Conservation (phyloP, 1,140 invertebrate species). For the Ectropis grisescens region DNA sequence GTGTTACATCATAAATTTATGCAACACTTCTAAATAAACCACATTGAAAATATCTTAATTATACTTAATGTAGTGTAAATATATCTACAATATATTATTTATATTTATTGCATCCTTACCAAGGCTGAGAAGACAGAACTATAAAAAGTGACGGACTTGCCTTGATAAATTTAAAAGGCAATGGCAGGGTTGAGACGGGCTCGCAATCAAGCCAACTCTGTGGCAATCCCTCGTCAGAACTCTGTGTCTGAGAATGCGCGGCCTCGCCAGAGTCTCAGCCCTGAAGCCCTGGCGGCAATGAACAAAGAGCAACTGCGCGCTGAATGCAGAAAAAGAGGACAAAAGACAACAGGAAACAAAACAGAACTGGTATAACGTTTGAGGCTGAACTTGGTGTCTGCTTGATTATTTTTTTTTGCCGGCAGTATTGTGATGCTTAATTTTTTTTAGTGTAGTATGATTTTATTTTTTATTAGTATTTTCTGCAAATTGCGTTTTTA, state of each 20-base stretch:
- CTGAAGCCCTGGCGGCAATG: conserved; percentile 67
- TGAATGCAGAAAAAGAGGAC: conserved; percentile 73
- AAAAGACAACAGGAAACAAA: conserved; percentile 74
- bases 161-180: too few relatives aligned
- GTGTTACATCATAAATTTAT: too few relatives aligned
- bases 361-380: conserved; percentile 72
- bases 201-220: conserved; percentile 48
- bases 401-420: conserved; percentile 32
- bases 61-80: too few relatives aligned
- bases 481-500: too few relatives aligned
- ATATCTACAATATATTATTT: too few relatives aligned
- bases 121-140: too few relatives aligned
- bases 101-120: too few relatives aligned
- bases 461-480: too few relatives aligned
- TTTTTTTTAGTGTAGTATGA: neutral
- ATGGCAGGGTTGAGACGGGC: conserved; percentile 52
- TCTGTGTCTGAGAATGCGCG: conserved; percentile 53
- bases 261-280: conserved; percentile 46
- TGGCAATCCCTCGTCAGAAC: conserved; percentile 53
- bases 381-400: conserved; percentile 28
- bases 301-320: conserved; percentile 74
- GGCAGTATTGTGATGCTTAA: conserved; percentile 36
- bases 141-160: too few relatives aligned
- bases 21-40: too few relatives aligned
- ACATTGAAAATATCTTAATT: too few relatives aligned